A percentile compares a stretch with the other conserved stretches of the same genome.
Evolutionary conservation across 2,113 vertebrate species (phyloP).

Genomic region (Electrona antarctica): DNA sequence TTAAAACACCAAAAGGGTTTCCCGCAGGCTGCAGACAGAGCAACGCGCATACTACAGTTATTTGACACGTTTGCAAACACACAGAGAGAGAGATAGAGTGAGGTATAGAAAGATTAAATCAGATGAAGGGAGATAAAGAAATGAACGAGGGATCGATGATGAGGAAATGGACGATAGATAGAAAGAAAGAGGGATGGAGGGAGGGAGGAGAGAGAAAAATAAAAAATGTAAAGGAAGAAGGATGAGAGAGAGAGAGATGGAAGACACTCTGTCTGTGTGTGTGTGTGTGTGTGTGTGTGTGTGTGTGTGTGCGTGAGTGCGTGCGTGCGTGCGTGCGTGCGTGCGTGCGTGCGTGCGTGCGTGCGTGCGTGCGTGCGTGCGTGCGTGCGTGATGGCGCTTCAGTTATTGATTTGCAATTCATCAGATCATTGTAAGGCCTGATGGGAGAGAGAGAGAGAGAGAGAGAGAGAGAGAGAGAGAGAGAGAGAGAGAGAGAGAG

Average conservation of each 20-base stretch:
- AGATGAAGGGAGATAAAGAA: neutral
- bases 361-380: too few species aligned
- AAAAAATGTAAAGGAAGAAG: slow-evolving; percentile 21
- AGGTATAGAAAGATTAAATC: neutral
- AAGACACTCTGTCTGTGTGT: neutral
- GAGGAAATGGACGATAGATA: neutral
- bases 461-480: neutral
- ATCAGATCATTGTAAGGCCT: slow-evolving; percentile 59
- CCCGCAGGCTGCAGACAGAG: too few species aligned
- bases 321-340: too few species aligned
- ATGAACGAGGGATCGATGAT: neutral
- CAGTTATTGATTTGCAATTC: slow-evolving; percentile 66
- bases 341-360: slow-evolving; percentile 3
- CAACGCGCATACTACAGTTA: too few species aligned
- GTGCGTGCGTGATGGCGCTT: slow-evolving; percentile 54
- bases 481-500: neutral
- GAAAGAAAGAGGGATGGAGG: slow-evolving; percentile 1
- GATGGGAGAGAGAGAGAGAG: neutral
- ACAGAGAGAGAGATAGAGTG: neutral
- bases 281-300: too few species aligned
- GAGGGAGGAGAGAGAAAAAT: slow-evolving; percentile 9
- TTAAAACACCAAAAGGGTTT: too few species aligned
- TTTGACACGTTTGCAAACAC: neutral
- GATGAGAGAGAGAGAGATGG: neutral
- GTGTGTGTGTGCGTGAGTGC: slow-evolving; percentile 9